phyloP scores from a whole-genome alignment of 2,888 invertebrate genomes.

The Hoplodrina ambigua region DNA sequence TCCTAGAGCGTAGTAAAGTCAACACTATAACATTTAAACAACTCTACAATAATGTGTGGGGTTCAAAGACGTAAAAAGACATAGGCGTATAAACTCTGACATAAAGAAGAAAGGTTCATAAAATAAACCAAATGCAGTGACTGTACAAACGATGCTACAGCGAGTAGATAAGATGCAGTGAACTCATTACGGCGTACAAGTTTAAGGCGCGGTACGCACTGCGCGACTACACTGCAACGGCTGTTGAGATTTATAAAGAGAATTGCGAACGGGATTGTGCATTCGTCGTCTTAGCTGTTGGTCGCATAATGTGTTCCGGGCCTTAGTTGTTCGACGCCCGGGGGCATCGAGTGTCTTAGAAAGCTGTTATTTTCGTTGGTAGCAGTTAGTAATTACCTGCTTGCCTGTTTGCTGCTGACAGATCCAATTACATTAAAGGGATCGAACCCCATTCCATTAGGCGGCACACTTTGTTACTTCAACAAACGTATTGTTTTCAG shows the following conservation, averaged over 20 bases:
- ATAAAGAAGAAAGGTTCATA: slow-evolving; percentile 43
- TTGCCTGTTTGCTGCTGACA: slow-evolving; percentile 85
- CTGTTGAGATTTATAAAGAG: slow-evolving; percentile 21
- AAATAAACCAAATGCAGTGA: slow-evolving; percentile 36
- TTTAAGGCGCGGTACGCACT: slow-evolving; percentile 44
- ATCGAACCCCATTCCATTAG: slow-evolving; percentile 81
- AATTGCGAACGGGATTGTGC: slow-evolving; percentile 13
- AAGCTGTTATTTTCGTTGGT: slow-evolving; percentile 83
- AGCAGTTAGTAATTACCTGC: slow-evolving; percentile 85
- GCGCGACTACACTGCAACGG: slow-evolving; percentile 28
- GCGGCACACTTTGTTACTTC: slow-evolving; percentile 75
- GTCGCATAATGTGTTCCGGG: slow-evolving; percentile 36
- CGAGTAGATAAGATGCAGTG: slow-evolving; percentile 35
- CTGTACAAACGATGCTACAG: slow-evolving; percentile 25
- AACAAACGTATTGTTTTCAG: slow-evolving; percentile 75
- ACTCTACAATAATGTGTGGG: slow-evolving; percentile 33
- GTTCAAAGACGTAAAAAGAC: slow-evolving; percentile 34
- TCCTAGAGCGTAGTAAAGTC: slow-evolving; percentile 22
- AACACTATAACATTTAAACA: slow-evolving; percentile 44
- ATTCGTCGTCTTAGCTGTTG: slow-evolving; percentile 16
- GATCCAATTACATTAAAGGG: slow-evolving; percentile 87
- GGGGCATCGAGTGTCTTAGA: slow-evolving; percentile 77
- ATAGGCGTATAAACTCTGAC: slow-evolving; percentile 34
- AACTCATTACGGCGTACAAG: slow-evolving; percentile 43
- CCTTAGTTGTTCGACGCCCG: slow-evolving; percentile 47